Evolutionary conservation across 2,113 vertebrate genomes (phyloP).

Genomic region (Oryzias melastigma): DNA sequence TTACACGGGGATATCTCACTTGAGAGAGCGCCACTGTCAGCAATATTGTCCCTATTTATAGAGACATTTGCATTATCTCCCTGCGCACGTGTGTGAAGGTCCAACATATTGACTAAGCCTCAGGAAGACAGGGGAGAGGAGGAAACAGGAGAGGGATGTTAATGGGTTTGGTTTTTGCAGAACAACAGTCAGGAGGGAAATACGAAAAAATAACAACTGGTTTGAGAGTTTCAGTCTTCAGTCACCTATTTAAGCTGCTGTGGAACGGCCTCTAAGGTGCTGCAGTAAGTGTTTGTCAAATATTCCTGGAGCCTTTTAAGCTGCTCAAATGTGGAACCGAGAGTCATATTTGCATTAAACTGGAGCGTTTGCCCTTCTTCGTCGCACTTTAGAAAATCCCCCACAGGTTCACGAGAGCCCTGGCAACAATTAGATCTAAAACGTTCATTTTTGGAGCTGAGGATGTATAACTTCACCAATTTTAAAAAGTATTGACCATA

Average conservation of each 20-base stretch:
- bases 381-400: constrained; percentile 8
- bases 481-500: constrained; percentile 25
- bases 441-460: constrained; percentile 13
- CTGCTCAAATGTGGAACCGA: constrained; percentile 26
- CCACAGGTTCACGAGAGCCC: constrained; percentile 2
- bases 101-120: constrained; percentile 62
- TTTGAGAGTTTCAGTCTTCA: constrained; percentile 38
- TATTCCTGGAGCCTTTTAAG: constrained; percentile 36
- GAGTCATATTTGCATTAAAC: constrained; percentile 20
- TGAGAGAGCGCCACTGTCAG: constrained; percentile 71
- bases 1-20: constrained; percentile 70
- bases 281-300: constrained; percentile 55
- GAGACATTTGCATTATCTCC: constrained; percentile 78
- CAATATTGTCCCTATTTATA: constrained; percentile 77
- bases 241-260: constrained; percentile 52
- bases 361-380: constrained; percentile 7
- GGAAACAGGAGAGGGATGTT: constrained; percentile 57
- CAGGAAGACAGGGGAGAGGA: constrained; percentile 35
- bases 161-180: constrained; percentile 45
- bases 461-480: constrained; percentile 25
- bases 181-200: constrained; percentile 31
- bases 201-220: constrained; percentile 39
- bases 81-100: constrained; percentile 55
- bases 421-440: constrained; percentile 16
- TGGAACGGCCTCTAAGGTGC: constrained; percentile 52